phyloP scores from a whole-genome alignment of 2,113 vertebrate species.

The Enhydra lutris region DNA sequence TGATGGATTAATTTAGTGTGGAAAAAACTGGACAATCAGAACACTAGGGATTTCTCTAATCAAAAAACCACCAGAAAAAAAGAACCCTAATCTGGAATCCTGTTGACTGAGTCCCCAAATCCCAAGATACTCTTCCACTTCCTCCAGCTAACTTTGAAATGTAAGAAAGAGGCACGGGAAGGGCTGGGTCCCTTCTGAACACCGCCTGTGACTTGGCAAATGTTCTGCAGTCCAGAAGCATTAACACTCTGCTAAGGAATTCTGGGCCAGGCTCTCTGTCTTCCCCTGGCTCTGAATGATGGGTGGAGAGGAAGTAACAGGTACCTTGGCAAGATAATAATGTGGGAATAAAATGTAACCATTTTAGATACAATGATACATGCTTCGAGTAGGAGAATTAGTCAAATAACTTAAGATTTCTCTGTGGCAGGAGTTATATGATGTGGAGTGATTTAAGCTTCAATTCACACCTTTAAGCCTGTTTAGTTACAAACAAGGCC shows the following conservation, averaged over 20 bases:
- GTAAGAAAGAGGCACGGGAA: constrained; percentile 63
- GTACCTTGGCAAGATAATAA: constrained; percentile 30
- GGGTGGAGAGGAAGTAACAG: constrained; percentile 54
- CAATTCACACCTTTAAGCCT: background rate
- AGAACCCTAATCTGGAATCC: background rate
- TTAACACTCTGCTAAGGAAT: constrained; percentile 59
- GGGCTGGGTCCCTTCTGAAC: constrained; percentile 3
- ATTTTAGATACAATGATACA: background rate
- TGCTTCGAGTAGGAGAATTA: background rate
- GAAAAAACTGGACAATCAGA: constrained; percentile 8
- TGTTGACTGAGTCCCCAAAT: constrained; percentile 63
- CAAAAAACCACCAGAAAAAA: background rate
- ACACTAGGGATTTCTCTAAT: background rate
- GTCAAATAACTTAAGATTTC: background rate
- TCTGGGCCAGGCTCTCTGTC: background rate
- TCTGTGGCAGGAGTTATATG: background rate
- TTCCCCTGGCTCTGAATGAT: constrained; percentile 20
- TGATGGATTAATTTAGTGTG: background rate
- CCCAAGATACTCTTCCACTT: constrained; percentile 25
- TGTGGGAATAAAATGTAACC: background rate
- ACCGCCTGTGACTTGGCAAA: constrained; percentile 45
- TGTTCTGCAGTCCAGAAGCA: background rate
- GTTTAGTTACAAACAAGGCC: background rate
- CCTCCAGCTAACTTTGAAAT: constrained; percentile 70
- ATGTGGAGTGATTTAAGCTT: background rate